These are phyloP conservation scores for Strigamia maritima DNA, from an alignment of 2,888 invertebrate genomes.

Conservation along the genomic window DNA sequence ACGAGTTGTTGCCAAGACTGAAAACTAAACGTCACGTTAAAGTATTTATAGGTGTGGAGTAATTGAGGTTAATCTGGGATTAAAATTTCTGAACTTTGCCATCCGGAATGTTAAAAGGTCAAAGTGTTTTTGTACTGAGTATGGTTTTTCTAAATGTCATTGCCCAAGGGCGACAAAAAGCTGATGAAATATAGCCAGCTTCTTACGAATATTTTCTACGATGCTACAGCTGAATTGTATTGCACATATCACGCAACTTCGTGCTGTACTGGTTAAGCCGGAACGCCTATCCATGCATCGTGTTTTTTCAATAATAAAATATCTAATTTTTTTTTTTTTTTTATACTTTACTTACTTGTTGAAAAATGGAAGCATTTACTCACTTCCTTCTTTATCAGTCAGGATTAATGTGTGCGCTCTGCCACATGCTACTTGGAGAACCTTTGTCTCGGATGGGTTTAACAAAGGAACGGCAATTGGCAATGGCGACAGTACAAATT, in stretches of 20 bases:
- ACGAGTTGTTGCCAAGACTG: slow-evolving; percentile 85
- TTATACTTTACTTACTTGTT: not conserved
- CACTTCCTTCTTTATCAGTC: slow-evolving; percentile 68
- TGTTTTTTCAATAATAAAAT: too few species aligned
- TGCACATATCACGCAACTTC: slow-evolving; percentile 30
- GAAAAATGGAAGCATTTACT: slow-evolving; percentile 29
- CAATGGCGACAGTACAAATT: slow-evolving; percentile 64
- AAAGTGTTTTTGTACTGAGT: not conserved
- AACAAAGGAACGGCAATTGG: slow-evolving; percentile 45
- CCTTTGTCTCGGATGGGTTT: slow-evolving; percentile 45
- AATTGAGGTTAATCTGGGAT: not conserved
- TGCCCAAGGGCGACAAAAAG: not conserved
- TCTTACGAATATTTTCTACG: not conserved
- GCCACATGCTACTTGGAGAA: slow-evolving; percentile 67
- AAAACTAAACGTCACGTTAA: not conserved
- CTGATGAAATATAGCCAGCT: not conserved
- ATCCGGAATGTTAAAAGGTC: not conserved
- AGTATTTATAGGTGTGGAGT: not conserved
- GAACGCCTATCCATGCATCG: not conserved
- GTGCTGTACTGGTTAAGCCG: not conserved
- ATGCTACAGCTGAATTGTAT: not conserved
- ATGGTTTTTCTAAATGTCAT: not conserved
- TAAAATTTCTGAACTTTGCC: not conserved
- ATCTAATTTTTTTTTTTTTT: not conserved
- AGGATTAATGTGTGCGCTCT: slow-evolving; percentile 79